These are phyloP conservation scores for Mohoua ochrocephala DNA, from an alignment of 2,113 vertebrate species.

Conservation along the genomic window DNA sequence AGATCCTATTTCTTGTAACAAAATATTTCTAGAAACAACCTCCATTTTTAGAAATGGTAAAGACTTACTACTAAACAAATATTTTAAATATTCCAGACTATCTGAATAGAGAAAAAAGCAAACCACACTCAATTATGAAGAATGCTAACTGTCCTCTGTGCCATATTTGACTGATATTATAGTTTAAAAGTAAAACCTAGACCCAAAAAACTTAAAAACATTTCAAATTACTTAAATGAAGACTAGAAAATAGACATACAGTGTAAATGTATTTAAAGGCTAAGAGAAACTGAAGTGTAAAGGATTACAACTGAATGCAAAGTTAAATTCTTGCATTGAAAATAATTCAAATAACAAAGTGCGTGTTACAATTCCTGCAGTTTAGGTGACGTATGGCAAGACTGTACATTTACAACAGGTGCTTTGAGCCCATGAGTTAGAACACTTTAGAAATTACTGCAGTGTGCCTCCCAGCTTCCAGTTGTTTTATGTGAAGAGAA, in stretches of 20 bases:
- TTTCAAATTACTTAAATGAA: background rate
- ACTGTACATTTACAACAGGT: background rate
- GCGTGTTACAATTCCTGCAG: background rate
- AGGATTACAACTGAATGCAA: background rate
- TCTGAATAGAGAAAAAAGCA: slow-evolving; percentile 36
- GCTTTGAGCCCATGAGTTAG: background rate
- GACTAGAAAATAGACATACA: background rate
- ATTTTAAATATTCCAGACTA: slow-evolving; percentile 56
- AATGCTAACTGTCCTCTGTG: background rate
- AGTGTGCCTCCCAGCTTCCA: background rate
- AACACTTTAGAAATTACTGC: background rate
- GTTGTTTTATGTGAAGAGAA: background rate
- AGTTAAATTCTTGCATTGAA: background rate
- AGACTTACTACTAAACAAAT: slow-evolving; percentile 47
- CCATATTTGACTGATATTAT: background rate
- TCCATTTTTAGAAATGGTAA: slow-evolving; percentile 40
- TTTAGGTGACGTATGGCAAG: background rate
- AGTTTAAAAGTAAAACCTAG: background rate
- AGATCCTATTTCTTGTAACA: slow-evolving; percentile 9
- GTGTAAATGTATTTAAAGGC: background rate
- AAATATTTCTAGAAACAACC: slow-evolving; percentile 39
- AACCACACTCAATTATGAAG: slow-evolving; percentile 44
- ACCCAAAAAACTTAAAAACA: background rate
- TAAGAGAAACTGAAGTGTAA: background rate
- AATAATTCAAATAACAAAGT: background rate